These are phyloP conservation scores for Ceyx erithaca DNA, from an alignment of 2,797 vertebrate genomes.

Conservation along the genomic window DNA sequence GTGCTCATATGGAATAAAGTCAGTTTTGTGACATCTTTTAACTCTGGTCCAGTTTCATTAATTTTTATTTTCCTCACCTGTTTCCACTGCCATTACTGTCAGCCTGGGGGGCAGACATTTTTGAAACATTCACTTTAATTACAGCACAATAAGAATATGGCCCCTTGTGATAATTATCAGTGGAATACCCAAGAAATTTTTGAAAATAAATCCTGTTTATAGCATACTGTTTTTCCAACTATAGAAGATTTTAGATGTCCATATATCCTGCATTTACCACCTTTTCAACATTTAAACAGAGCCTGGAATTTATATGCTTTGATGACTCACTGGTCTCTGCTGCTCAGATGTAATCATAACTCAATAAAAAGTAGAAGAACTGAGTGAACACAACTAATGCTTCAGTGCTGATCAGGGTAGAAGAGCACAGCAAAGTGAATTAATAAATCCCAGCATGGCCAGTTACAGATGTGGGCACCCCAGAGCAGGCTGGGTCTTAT, in stretches of 20 bases:
- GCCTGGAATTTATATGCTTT: slow-evolving; percentile 14
- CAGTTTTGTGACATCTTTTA: slow-evolving; percentile 32
- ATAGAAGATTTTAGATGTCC: slow-evolving; percentile 19
- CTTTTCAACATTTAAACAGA: slow-evolving; percentile 43
- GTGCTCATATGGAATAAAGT: slow-evolving; percentile 1
- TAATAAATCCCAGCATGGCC: slow-evolving; percentile 26
- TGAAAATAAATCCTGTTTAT: slow-evolving; percentile 56
- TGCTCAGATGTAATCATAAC: slow-evolving; percentile 22
- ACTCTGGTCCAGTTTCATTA: slow-evolving; percentile 48
- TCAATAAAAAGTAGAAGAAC: not conserved
- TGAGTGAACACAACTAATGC: not conserved
- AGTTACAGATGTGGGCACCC: not conserved
- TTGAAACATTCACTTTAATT: slow-evolving; percentile 49
- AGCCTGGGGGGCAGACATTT: not conserved
- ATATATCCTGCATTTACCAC: slow-evolving; percentile 45
- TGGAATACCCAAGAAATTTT: not conserved
- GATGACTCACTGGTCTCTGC: slow-evolving; percentile 8
- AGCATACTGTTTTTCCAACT: not conserved
- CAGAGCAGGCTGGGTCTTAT: not conserved
- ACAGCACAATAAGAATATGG: slow-evolving; percentile 12
- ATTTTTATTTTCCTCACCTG: slow-evolving; percentile 52
- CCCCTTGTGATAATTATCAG: slow-evolving; percentile 30
- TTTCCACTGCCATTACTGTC: slow-evolving; percentile 11
- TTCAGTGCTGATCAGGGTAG: not conserved
- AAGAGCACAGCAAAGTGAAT: slow-evolving; percentile 7